A percentile compares a stretch with the other conserved stretches of the same genome.
phyloP scores from a whole-genome alignment of 2,888 invertebrate genomes.

The Onchidella celtica region DNA sequence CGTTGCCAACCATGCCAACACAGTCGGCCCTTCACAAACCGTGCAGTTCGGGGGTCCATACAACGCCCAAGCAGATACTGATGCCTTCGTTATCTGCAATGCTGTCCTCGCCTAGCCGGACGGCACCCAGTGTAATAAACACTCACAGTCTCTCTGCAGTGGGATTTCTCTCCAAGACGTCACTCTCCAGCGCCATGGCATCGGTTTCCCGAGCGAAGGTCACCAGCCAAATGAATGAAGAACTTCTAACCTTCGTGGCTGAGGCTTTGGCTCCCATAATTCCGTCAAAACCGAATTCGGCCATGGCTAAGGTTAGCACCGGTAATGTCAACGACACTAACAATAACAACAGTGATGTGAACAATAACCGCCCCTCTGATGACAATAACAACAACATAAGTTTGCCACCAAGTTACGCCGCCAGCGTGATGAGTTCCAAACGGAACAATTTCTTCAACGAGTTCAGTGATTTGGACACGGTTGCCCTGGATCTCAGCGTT shows the following conservation, averaged over 20 bases:
- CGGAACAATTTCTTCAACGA: background rate
- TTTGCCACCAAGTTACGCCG: background rate
- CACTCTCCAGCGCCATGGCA: background rate
- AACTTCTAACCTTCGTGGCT: background rate
- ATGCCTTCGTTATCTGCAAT: background rate
- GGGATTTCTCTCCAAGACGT: too few relatives aligned
- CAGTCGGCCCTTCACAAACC: background rate
- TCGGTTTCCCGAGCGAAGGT: background rate
- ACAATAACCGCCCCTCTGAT: background rate
- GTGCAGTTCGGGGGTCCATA: background rate
- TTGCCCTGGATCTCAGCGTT: constrained; percentile 8
- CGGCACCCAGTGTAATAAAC: background rate
- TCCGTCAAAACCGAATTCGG: background rate
- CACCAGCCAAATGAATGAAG: background rate
- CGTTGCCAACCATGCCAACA: background rate
- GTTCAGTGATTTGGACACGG: constrained; percentile 26
- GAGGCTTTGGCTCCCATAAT: background rate
- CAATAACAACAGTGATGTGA: constrained; percentile 34
- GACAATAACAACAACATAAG: background rate
- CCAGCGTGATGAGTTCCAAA: constrained; percentile 14
- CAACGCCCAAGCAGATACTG: background rate
- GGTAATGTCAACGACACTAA: background rate
- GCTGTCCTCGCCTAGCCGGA: background rate
- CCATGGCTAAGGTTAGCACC: background rate
- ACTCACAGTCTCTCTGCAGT: background rate